Evolutionary conservation across 2,888 invertebrate species (phyloP).

Genomic region (Drosophila neonasuta): DNA sequence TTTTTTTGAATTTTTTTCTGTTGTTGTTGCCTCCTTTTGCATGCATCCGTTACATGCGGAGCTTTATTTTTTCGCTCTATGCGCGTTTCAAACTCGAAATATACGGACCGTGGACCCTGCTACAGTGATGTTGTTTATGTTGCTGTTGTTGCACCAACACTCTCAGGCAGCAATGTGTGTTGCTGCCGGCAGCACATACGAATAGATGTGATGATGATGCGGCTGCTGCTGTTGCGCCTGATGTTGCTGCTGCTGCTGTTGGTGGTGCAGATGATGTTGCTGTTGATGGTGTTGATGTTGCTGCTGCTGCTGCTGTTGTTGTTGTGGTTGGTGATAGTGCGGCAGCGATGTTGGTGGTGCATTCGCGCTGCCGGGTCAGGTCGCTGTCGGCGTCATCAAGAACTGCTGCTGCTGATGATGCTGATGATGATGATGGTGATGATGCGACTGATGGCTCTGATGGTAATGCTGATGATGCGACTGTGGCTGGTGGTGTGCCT

Average conservation of each 20-base stretch:
- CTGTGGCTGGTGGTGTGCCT: conserved; percentile 79
- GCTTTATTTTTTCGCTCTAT: conserved; percentile 50
- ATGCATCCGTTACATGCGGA: conserved; percentile 71
- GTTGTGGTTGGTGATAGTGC: conserved; percentile 61
- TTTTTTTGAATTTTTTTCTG: conserved; percentile 38
- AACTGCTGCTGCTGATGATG: conserved; percentile 81
- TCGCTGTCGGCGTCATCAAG: conserved; percentile 82
- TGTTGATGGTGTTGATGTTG: conserved; percentile 25
- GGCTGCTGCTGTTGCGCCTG: conserved; percentile 10
- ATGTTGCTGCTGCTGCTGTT: conserved; percentile 34
- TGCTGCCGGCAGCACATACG: conserved; percentile 81
- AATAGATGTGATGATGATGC: conserved; percentile 72
- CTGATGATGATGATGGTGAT: conserved; percentile 68
- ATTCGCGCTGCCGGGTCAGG: conserved; percentile 81
- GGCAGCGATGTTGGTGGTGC: conserved; percentile 58
- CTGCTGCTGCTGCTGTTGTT: conserved; percentile 59
- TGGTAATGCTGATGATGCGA: conserved; percentile 63
- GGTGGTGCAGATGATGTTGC: conserved; percentile 29
- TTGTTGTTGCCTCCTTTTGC: conserved; percentile 49
- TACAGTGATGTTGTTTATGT: conserved; percentile 1
- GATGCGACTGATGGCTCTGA: conserved; percentile 66
- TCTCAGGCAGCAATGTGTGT: conserved; percentile 80
- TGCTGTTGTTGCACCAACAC: conserved; percentile 16
- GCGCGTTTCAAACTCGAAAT: conserved; percentile 66
- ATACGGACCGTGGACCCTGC: conserved; percentile 29